Percentiles rank a stretch among this genome's conserved stretches.
Evolutionary conservation across 2,888 invertebrate genomes (phyloP).

Genomic region (Andrena fulva): DNA sequence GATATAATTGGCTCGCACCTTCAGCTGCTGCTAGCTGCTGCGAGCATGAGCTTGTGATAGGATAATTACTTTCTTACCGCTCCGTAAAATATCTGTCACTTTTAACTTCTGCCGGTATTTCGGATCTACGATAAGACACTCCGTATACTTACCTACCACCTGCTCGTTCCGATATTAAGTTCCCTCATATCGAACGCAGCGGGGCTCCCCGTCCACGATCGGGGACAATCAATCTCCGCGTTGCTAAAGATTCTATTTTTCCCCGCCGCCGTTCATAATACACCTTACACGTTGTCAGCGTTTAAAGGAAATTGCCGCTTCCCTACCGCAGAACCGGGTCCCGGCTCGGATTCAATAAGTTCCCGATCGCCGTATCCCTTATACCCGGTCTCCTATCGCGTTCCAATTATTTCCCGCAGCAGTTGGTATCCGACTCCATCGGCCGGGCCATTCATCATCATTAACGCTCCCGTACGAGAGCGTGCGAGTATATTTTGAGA

Average conservation of each 20-base stretch:
- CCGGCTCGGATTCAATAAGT: conserved; percentile 23
- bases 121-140: not conserved
- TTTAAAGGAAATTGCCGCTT: conserved; percentile 14
- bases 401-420: conserved; percentile 43
- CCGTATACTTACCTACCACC: not conserved
- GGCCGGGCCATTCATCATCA: conserved; percentile 38
- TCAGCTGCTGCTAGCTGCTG: too few relatives aligned
- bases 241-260: not conserved
- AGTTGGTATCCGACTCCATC: conserved; percentile 26
- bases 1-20: too few relatives aligned
- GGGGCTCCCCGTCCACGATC: too few relatives aligned
- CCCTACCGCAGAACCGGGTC: conserved; percentile 4
- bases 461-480: conserved; percentile 22
- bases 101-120: too few relatives aligned
- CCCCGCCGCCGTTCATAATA: not conserved
- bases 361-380: not conserved
- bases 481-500: conserved; percentile 38
- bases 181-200: not conserved
- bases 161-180: not conserved
- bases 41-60: too few relatives aligned
- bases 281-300: not conserved
- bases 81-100: too few relatives aligned
- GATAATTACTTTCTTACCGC: too few relatives aligned
- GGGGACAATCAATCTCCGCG: not conserved
- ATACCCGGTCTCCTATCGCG: conserved; percentile 2